Evolutionary conservation across 2,113 vertebrate genomes (phyloP).

Genomic region (Malurus melanocephalus): DNA sequence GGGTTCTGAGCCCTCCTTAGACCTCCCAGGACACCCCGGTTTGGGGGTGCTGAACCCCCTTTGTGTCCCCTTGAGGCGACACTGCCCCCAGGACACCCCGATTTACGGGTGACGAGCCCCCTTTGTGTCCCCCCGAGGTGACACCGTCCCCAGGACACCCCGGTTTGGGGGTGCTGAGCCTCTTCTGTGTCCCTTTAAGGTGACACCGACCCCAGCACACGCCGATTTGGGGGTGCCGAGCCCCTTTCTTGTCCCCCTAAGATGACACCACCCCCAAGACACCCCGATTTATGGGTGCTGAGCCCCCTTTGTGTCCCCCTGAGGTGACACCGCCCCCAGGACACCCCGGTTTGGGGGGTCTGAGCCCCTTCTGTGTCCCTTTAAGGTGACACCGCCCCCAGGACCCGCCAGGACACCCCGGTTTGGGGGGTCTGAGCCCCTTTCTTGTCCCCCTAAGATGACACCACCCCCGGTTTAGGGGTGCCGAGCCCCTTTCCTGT

Average conservation of each 20-base stretch:
- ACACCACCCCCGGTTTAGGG: background rate
- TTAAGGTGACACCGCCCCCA: background rate
- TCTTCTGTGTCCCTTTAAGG: no score
- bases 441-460: no score
- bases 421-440: rapidly evolving
- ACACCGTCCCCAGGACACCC: background rate
- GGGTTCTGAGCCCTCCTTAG: background rate
- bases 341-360: no score
- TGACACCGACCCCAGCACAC: background rate
- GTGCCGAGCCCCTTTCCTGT: background rate
- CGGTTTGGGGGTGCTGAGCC: rapidly evolving
- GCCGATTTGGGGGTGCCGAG: no score
- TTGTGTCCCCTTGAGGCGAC: background rate
- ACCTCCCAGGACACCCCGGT: background rate
- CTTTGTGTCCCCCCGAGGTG: no score
- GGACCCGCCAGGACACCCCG: background rate
- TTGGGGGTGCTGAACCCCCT: rapidly evolving
- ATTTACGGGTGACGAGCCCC: no score
- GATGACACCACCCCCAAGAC: background rate
- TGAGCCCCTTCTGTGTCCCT: no score
- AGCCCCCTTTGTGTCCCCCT: no score
- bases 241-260: background rate
- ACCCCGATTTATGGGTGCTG: no score
- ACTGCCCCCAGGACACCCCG: no score
- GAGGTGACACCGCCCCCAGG: no score